A percentile compares a stretch with the other conserved stretches of the same genome.
phyloP scores from a whole-genome alignment of 2,113 vertebrate species.

The Atherinomorus stipes region DNA sequence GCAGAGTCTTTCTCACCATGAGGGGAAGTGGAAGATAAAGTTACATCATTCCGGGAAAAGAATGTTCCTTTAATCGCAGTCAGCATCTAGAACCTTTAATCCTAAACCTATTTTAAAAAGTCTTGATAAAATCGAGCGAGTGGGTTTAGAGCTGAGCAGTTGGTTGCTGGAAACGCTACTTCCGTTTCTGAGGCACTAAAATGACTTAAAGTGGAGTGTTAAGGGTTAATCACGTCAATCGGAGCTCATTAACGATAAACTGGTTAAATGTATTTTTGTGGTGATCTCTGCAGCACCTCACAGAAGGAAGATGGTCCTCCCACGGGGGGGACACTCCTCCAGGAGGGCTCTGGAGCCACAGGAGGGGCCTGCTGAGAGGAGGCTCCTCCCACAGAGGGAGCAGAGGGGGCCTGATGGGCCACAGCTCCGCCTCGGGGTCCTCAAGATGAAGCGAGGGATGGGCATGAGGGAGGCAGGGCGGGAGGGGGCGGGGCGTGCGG shows the following conservation, averaged over 20 bases:
- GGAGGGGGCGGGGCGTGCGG: constrained; percentile 78
- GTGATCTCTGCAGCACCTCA: constrained; percentile 37
- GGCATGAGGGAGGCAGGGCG: constrained; percentile 64
- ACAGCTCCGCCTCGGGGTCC: constrained; percentile 49
- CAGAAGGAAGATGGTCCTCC: constrained; percentile 61
- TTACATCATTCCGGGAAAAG: too few species aligned
- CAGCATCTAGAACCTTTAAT: too few species aligned
- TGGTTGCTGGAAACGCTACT: background rate
- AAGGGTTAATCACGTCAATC: too few species aligned
- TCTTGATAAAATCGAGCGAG: too few species aligned
- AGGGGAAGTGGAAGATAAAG: too few species aligned
- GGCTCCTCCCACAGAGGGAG: constrained; percentile 64
- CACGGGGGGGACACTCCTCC: constrained; percentile 79
- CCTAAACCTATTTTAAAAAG: too few species aligned
- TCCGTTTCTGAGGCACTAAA: too few species aligned
- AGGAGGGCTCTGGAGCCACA: constrained; percentile 74
- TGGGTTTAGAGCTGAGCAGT: too few species aligned
- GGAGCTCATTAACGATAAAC: too few species aligned
- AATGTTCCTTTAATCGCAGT: too few species aligned
- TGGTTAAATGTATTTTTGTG: background rate
- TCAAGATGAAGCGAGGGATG: constrained; percentile 74
- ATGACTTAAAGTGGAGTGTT: too few species aligned
- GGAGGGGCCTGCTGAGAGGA: constrained; percentile 78
- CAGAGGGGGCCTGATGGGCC: constrained; percentile 55
- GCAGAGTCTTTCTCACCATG: too few species aligned